Evolutionary conservation across 1,140 invertebrate genomes (phyloP), one percentile per base, ranked within the genome.

Genomic region (Lordiphosa clarofinis): DNA sequence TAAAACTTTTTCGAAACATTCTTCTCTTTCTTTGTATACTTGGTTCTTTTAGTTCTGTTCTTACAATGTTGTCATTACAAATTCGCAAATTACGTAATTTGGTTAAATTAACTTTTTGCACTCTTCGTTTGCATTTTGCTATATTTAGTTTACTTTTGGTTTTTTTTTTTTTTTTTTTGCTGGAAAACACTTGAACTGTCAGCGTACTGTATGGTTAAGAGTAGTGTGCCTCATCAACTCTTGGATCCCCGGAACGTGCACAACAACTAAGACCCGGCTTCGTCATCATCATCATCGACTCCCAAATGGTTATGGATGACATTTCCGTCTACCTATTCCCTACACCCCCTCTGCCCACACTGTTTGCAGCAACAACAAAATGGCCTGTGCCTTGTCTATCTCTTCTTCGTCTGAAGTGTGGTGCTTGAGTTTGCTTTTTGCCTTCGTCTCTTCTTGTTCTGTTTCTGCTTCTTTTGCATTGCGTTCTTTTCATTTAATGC

Each of bases 371-470:
- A 74, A 42, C 65, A 61, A 54, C 52, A 65, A 73, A 70, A 78
- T 69, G 57, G 64, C 54, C 63, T 57, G 47, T 57, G 64, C 15
- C 62, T 57, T 57, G 53, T 67, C 62, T 66, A 57, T 53, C 57
- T 71, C 61, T 75, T 70, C 64, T 68, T 48, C 67, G 76, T 82
- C 62, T 81, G 72, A 81, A 81, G 75, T 76, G 67, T 56, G 47
- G 72, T 82, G 62, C 75, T 81, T 81, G 58, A 81, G 68, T 69
- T 82, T 61, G 56, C 40, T 53, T 61, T 57, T 44, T 38, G 48
- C 43, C 48, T 31, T 13, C 38, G 28, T 55, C 52, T 55, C 52
- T 63, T 46, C 33, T 39, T 66, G 38, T 33, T 38, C 46, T 56
- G 21, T 13, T 40, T 56, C 35, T 40, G 13, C 9, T 69, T 47